Conservation (phyloP, 2,113 vertebrate genomes). For the Pavo muticus region DNA sequence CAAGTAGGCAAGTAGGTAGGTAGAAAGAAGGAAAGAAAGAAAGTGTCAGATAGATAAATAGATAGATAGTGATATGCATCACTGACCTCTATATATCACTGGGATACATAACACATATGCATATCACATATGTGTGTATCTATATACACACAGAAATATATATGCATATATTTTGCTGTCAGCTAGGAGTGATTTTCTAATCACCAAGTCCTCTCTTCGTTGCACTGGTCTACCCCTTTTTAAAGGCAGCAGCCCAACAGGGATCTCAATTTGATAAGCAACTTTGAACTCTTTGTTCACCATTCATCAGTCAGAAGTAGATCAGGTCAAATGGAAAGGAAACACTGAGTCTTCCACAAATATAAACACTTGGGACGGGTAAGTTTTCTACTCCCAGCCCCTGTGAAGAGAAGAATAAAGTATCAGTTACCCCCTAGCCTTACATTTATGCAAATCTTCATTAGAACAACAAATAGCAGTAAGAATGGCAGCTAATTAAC, state of each 20-base stretch:
- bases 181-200: constrained; percentile 17
- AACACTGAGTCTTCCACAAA: constrained; percentile 17
- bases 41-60: no score
- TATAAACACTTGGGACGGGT: background rate
- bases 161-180: background rate
- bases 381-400: background rate
- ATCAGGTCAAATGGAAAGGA: constrained; percentile 54
- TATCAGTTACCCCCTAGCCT: constrained; percentile 58
- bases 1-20: background rate
- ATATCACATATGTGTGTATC: fast-evolving
- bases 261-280: constrained; percentile 8
- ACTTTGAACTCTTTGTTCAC: constrained; percentile 47
- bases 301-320: constrained; percentile 19
- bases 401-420: constrained; percentile 41
- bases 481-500: constrained; percentile 77
- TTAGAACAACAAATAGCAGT: constrained; percentile 72
- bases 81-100: background rate
- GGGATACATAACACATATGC: background rate
- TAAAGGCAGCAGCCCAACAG: constrained; percentile 38
- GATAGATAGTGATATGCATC: background rate
- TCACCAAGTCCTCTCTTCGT: background rate
- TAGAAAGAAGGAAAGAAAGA: background rate
- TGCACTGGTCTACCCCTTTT: background rate
- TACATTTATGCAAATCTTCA: constrained; percentile 72
- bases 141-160: background rate